phyloP scores from a whole-genome alignment of 1,140 invertebrate species.

The Drosophila willistoni region DNA sequence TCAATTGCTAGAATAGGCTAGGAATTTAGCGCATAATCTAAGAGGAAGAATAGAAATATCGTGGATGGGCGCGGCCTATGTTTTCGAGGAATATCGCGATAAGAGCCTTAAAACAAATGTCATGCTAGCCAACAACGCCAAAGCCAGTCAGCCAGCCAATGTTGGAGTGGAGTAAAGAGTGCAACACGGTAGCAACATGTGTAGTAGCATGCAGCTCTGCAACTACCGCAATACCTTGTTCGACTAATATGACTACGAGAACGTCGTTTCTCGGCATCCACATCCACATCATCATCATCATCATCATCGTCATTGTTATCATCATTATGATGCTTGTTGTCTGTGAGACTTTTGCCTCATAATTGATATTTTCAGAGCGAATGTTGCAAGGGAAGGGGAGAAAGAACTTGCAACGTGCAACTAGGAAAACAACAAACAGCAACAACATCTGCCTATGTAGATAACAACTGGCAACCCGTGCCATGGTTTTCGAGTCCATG shows the following conservation, averaged over 20 bases:
- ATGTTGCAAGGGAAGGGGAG: background rate
- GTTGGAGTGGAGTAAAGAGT: background rate
- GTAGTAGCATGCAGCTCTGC: conserved; percentile 24
- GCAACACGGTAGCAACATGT: conserved; percentile 77
- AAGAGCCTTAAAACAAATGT: conserved; percentile 79
- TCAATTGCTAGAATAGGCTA: conserved; percentile 39
- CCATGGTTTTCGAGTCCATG: background rate
- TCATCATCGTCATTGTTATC: conserved; percentile 34
- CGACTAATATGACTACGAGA: conserved; percentile 78
- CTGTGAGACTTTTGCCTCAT: conserved; percentile 72
- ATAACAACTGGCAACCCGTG: conserved; percentile 61
- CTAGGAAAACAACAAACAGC: background rate
- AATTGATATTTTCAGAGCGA: conserved; percentile 70
- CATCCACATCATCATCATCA: background rate
- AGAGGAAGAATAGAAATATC: conserved; percentile 42
- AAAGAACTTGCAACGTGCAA: conserved; percentile 31
- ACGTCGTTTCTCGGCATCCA: conserved; percentile 6
- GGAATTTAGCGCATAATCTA: conserved; percentile 80
- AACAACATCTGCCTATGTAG: conserved; percentile 58
- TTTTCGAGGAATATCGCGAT: conserved; percentile 52
- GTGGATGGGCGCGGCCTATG: conserved; percentile 35
- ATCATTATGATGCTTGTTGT: conserved; percentile 31
- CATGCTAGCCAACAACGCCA: conserved; percentile 47
- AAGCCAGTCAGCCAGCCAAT: conserved; percentile 29
- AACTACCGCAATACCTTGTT: conserved; percentile 69